Evolutionary conservation across 2,888 invertebrate genomes (phyloP).

Genomic region (Phengaris arion): DNA sequence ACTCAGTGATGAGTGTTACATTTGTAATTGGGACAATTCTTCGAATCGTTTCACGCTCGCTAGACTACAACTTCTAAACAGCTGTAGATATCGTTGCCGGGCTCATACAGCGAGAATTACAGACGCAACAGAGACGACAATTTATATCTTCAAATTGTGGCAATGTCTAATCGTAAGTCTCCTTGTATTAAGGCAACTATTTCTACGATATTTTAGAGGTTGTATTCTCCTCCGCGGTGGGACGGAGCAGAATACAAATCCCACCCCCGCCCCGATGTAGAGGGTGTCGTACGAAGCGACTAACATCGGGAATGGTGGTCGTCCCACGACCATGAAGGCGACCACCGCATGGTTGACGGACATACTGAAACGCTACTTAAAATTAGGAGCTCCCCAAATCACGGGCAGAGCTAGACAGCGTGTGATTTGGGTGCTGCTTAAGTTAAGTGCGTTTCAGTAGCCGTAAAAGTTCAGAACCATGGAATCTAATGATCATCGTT

Average conservation of each 20-base stretch:
- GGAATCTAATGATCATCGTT: not conserved
- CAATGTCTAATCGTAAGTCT: not conserved
- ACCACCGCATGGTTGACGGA: not conserved
- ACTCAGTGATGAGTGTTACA: not conserved
- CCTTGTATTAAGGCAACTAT: not conserved
- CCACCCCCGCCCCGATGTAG: constrained; percentile 23
- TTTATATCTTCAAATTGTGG: not conserved
- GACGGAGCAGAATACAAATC: constrained; percentile 26
- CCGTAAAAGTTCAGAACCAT: not conserved
- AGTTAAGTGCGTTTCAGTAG: not conserved
- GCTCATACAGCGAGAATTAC: not conserved
- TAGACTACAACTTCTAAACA: not conserved
- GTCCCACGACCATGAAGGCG: no score
- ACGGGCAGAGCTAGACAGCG: no score
- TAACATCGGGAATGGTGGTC: constrained; percentile 22
- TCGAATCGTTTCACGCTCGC: not conserved
- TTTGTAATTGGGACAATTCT: not conserved
- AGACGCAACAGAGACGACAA: not conserved
- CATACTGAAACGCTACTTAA: no score
- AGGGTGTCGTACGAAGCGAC: constrained; percentile 24
- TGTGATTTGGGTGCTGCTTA: not conserved
- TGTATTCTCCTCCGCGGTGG: constrained; percentile 16
- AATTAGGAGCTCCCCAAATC: no score
- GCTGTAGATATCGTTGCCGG: not conserved
- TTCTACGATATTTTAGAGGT: not conserved